These are phyloP conservation scores for Sebastes matsubarae DNA, from an alignment of 2,797 vertebrate genomes.

Conservation along the genomic window DNA sequence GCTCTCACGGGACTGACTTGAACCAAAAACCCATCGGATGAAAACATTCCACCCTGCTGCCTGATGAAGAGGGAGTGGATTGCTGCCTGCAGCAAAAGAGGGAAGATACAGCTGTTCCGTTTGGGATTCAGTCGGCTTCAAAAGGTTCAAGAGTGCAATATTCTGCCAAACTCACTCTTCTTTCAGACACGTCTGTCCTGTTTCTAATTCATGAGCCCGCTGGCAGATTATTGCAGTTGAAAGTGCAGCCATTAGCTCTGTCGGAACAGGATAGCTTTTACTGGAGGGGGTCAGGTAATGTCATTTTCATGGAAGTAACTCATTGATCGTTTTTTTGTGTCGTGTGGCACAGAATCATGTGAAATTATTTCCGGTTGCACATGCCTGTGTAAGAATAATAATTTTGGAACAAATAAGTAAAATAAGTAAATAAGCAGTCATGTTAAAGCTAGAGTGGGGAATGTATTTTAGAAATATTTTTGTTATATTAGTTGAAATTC, in stretches of 20 bases:
- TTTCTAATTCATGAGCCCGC: constrained; percentile 54
- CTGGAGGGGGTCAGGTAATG: constrained; percentile 17
- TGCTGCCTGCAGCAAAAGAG: constrained; percentile 37
- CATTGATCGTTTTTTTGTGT: background rate
- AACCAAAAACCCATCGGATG: constrained; percentile 42
- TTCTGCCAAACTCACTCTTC: constrained; percentile 43
- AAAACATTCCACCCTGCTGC: constrained; percentile 63
- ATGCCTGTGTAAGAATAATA: background rate
- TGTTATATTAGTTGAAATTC: too few species aligned
- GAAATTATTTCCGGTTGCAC: background rate
- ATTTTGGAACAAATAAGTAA: background rate
- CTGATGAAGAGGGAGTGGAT: constrained; percentile 51
- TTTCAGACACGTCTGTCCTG: constrained; percentile 21
- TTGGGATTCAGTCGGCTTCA: constrained; percentile 46
- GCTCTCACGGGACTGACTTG: constrained; percentile 41
- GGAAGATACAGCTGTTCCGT: constrained; percentile 51
- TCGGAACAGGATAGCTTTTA: background rate
- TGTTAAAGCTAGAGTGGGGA: background rate
- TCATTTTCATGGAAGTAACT: background rate
- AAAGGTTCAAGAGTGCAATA: constrained; percentile 45
- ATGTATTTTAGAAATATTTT: too few species aligned
- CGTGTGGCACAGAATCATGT: background rate
- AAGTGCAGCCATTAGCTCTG: constrained; percentile 40
- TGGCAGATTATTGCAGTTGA: constrained; percentile 36
- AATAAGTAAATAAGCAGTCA: background rate